A percentile compares a stretch with the other conserved stretches of the same genome.
Evolutionary conservation across 2,113 vertebrate species (phyloP).

Genomic region (Crotophaga sulcirostris): DNA sequence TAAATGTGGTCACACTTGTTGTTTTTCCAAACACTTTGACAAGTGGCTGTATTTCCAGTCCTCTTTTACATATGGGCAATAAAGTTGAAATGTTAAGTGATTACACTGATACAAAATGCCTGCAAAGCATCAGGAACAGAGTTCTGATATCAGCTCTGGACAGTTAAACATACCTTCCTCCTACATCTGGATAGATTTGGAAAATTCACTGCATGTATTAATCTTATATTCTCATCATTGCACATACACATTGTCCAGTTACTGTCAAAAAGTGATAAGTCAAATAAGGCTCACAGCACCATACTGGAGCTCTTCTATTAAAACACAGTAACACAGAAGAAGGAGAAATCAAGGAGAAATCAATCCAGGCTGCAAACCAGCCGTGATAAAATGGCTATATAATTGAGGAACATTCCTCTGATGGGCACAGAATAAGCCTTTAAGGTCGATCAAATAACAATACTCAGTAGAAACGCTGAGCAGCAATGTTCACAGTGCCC

Average conservation of each 20-base stretch:
- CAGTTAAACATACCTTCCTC: neutral
- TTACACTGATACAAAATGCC: neutral
- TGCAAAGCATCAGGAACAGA: neutral
- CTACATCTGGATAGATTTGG: neutral
- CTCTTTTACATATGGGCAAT: neutral
- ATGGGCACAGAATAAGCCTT: neutral
- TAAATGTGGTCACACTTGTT: neutral
- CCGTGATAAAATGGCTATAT: neutral
- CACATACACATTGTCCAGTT: neutral
- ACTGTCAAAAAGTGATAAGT: neutral
- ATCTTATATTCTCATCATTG: neutral
- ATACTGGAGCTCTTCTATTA: neutral
- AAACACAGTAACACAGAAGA: neutral
- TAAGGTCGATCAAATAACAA: neutral
- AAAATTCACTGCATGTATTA: neutral
- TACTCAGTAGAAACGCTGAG: neutral
- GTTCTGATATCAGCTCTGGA: neutral
- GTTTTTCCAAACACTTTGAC: neutral
- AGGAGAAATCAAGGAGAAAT: conserved; percentile 35
- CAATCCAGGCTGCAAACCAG: conserved; percentile 3
- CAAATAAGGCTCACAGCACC: neutral
- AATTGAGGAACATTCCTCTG: neutral
- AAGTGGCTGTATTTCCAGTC: neutral
- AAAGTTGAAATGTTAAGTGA: neutral
- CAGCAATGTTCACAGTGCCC: neutral